These are phyloP conservation scores for Aspidapion aeneum DNA, from an alignment of 2,888 invertebrate species.

Conservation along the genomic window DNA sequence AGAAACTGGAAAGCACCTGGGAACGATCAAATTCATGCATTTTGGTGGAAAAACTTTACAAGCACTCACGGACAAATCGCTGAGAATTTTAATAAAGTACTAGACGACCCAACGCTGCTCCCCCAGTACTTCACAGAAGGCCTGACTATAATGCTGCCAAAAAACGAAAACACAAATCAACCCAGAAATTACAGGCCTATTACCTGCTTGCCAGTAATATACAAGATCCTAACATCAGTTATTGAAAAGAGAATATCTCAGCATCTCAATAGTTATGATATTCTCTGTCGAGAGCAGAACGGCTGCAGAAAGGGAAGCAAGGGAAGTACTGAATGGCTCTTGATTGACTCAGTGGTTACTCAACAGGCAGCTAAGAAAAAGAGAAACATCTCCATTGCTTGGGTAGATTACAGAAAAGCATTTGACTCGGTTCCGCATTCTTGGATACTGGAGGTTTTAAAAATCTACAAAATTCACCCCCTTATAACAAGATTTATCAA, in stretches of 20 bases:
- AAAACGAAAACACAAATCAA: not conserved
- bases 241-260: not conserved
- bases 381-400: conserved; percentile 6
- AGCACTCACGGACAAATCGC: conserved; percentile 1
- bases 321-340: not conserved
- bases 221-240: conserved; percentile 4
- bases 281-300: conserved; percentile 3
- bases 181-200: conserved; percentile 1
- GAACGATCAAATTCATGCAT: not conserved
- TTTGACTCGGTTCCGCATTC: conserved; percentile 10
- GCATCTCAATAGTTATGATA: not conserved
- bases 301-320: conserved; percentile 1
- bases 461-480: not conserved
- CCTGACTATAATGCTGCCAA: not conserved
- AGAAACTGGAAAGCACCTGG: conserved; percentile 4
- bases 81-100: not conserved
- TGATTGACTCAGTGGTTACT: conserved; percentile 3
- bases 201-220: not conserved
- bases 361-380: not conserved
- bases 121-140: not conserved
- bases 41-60: not conserved
- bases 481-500: not conserved
- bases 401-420: conserved; percentile 6
- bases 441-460: conserved; percentile 1
- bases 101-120: not conserved